Evolutionary conservation across 2,888 invertebrate genomes (phyloP).

Genomic region (Ephialtes manifestator): DNA sequence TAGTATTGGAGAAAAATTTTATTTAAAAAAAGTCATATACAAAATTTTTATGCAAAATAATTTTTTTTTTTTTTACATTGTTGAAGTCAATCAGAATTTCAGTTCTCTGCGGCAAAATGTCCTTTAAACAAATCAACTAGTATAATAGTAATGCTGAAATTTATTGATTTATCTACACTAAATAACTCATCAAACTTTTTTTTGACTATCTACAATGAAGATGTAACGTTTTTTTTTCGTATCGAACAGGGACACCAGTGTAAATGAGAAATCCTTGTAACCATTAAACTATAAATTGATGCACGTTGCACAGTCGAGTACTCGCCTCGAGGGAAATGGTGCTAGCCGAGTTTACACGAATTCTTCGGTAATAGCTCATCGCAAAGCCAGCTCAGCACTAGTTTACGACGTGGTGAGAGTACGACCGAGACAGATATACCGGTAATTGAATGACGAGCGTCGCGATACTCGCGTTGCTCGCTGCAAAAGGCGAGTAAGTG

Average conservation of each 20-base stretch:
- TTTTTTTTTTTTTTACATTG: no score
- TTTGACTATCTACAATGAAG: not conserved
- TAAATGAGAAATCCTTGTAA: slow-evolving; percentile 51
- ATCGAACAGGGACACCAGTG: slow-evolving; percentile 19
- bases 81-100: no score
- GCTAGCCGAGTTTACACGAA: slow-evolving; percentile 49
- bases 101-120: no score
- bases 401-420: slow-evolving; percentile 34
- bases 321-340: slow-evolving; percentile 50
- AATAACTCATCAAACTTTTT: not conserved
- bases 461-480: slow-evolving; percentile 12
- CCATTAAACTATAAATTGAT: slow-evolving; percentile 7
- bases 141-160: not conserved
- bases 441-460: slow-evolving; percentile 60
- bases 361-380: slow-evolving; percentile 61
- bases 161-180: not conserved
- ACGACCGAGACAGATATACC: slow-evolving; percentile 20
- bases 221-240: slow-evolving; percentile 3
- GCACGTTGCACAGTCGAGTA: not conserved
- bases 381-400: slow-evolving; percentile 4
- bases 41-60: no score
- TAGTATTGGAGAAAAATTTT: no score
- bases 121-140: no score
- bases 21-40: no score
- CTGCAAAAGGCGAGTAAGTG: slow-evolving; percentile 53